A percentile compares a stretch with the other conserved stretches of the same genome.
Conservation (phyloP, 2,888 invertebrate species). For the Melinaea marsaeus region DNA sequence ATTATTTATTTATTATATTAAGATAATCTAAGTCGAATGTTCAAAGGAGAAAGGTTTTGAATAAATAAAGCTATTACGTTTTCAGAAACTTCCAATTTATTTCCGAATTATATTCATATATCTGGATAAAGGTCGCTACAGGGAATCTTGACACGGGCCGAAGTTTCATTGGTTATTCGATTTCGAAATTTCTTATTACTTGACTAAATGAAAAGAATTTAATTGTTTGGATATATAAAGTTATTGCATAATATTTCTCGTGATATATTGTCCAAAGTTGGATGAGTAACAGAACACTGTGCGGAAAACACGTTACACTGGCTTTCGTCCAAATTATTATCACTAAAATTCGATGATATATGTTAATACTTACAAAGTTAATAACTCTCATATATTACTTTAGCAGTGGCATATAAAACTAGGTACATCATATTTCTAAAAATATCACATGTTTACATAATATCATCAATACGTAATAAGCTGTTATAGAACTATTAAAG, state of each 20-base stretch:
- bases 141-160: slow-evolving; percentile 62
- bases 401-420: too few species aligned
- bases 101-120: slow-evolving; percentile 70
- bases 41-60: slow-evolving; percentile 70
- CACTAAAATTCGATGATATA: background rate
- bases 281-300: background rate
- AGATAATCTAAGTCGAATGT: slow-evolving; percentile 31
- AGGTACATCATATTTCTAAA: too few species aligned
- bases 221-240: background rate
- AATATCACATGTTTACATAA: too few species aligned
- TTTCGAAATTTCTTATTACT: background rate
- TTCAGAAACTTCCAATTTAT: slow-evolving; percentile 72
- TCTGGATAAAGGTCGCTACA: slow-evolving; percentile 59
- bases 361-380: slow-evolving; percentile 1
- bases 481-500: too few species aligned
- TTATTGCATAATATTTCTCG: background rate
- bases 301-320: background rate
- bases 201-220: background rate
- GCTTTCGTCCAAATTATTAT: slow-evolving; percentile 1
- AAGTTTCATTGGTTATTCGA: slow-evolving; percentile 36
- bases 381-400: background rate
- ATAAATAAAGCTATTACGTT: slow-evolving; percentile 75
- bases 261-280: background rate
- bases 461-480: too few species aligned
- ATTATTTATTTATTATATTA: background rate